Conservation (phyloP, 2,113 vertebrate genomes). For the Chitala chitala region DNA sequence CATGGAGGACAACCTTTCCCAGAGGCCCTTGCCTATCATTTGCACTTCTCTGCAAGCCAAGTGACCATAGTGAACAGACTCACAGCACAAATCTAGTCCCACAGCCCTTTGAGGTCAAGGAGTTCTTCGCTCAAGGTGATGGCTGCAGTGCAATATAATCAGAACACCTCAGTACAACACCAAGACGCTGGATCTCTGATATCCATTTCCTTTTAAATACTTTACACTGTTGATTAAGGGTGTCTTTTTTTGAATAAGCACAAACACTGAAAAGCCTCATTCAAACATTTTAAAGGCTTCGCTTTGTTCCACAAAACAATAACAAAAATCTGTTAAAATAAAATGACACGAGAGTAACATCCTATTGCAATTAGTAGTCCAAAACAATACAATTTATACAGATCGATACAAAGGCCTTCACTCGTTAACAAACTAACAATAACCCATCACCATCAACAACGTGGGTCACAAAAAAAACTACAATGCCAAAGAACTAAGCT, state of each 20-base stretch:
- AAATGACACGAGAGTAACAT: too few relatives aligned
- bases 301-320: not conserved
- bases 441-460: not conserved
- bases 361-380: not conserved
- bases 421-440: not conserved
- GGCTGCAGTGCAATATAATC: constrained; percentile 6
- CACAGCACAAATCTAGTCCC: not conserved
- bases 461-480: not conserved
- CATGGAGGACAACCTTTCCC: not conserved
- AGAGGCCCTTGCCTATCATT: not conserved
- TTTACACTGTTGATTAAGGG: not conserved
- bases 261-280: too few relatives aligned
- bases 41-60: constrained; percentile 1
- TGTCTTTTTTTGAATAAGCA: not conserved
- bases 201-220: not conserved
- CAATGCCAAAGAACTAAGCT: not conserved
- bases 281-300: too few relatives aligned
- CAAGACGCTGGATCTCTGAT: not conserved
- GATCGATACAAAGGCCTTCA: not conserved
- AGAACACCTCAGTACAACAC: not conserved
- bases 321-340: not conserved
- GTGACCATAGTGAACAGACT: not conserved
- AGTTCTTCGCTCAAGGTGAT: constrained; percentile 12
- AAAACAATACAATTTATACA: not conserved
- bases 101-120: constrained; percentile 7